phyloP scores from a whole-genome alignment of 2,888 invertebrate genomes.

The Ichneumoninae sp. region DNA sequence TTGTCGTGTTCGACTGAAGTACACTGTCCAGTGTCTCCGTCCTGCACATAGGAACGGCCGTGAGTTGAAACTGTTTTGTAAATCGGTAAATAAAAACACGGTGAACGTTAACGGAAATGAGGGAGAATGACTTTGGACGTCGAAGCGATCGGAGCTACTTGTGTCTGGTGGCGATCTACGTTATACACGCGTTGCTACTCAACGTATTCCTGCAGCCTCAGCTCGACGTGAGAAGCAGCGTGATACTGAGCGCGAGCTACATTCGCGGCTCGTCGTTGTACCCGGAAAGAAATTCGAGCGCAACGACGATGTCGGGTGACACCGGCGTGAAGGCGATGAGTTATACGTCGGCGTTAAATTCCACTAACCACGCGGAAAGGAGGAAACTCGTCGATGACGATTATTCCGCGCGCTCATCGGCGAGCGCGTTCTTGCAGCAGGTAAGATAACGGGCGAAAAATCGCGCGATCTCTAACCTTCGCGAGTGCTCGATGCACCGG shows the following conservation, averaged over 20 bases:
- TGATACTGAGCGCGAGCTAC: slow-evolving; percentile 42
- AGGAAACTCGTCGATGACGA: slow-evolving; percentile 24
- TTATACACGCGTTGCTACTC: slow-evolving; percentile 60
- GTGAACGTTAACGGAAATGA: slow-evolving; percentile 54
- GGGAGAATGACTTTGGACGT: slow-evolving; percentile 45
- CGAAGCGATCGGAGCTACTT: slow-evolving; percentile 63
- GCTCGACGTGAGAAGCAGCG: slow-evolving; percentile 17
- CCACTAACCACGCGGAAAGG: slow-evolving; percentile 11
- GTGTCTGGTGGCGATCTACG: slow-evolving; percentile 64
- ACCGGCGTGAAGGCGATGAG: not conserved
- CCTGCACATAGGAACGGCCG: not conserved
- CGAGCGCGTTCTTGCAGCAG: slow-evolving; percentile 44
- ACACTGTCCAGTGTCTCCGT: not conserved
- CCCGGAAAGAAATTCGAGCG: slow-evolving; percentile 2
- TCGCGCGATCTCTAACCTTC: slow-evolving; percentile 26
- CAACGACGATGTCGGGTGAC: not conserved
- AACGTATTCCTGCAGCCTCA: slow-evolving; percentile 58
- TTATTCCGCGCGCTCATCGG: slow-evolving; percentile 29
- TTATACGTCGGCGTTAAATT: slow-evolving; percentile 21
- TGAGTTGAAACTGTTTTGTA: not conserved
- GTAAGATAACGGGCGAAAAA: slow-evolving; percentile 36
- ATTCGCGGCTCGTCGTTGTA: not conserved
- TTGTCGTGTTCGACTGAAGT: not conserved
- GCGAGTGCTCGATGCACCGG: not conserved
- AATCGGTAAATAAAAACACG: not conserved